Conservation (phyloP, 2,888 invertebrate species). For the Acronicta alni region DNA sequence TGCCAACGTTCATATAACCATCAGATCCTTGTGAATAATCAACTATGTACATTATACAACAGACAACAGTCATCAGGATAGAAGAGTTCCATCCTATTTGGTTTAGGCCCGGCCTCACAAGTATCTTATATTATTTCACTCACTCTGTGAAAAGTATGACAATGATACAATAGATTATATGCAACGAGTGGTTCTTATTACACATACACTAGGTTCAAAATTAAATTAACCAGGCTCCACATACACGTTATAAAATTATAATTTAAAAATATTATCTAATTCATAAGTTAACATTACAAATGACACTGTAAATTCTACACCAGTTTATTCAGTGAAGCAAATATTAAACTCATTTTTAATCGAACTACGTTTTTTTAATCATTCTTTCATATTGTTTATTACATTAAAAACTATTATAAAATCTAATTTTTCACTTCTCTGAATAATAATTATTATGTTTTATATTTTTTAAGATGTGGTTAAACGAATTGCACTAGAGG, state of each 20-base stretch:
- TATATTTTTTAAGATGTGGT: too few species aligned
- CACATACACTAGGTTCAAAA: background rate
- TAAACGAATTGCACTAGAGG: conserved; percentile 11
- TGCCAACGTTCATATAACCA: conserved; percentile 33
- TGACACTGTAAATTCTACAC: background rate
- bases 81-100: conserved; percentile 4
- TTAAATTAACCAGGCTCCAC: background rate
- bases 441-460: background rate
- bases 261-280: background rate
- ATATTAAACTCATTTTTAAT: background rate
- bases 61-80: conserved; percentile 12
- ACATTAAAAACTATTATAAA: background rate
- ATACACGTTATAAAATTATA: background rate
- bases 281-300: background rate
- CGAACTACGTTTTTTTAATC: background rate
- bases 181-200: background rate
- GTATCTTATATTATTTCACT: background rate
- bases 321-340: background rate
- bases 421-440: background rate
- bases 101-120: conserved; percentile 17
- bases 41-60: conserved; percentile 7
- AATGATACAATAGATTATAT: background rate
- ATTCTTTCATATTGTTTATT: too few species aligned
- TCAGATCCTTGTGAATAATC: conserved; percentile 45
- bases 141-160: background rate